These are phyloP conservation scores for Anableps anableps DNA, from an alignment of 2,797 vertebrate species.

Conservation along the genomic window DNA sequence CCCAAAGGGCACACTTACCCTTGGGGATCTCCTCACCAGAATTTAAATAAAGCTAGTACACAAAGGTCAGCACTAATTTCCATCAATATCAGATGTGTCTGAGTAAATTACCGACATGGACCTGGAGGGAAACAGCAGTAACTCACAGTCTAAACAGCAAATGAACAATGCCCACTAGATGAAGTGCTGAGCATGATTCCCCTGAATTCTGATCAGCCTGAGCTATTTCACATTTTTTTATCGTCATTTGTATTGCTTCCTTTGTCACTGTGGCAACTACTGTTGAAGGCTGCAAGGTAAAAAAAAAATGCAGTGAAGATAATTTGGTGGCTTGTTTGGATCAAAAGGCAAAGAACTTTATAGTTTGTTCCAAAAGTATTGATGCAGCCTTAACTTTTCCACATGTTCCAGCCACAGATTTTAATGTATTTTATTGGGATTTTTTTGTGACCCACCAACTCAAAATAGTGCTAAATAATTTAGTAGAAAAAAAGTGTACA, in stretches of 20 bases:
- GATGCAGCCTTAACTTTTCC: not conserved
- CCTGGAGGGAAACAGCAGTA: slow-evolving; percentile 17
- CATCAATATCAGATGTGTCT: slow-evolving; percentile 64
- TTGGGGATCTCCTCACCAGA: slow-evolving; percentile 34
- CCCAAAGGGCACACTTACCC: not conserved
- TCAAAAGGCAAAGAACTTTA: not conserved
- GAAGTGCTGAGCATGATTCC: not conserved
- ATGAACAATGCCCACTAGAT: slow-evolving; percentile 22
- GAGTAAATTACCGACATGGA: slow-evolving; percentile 47
- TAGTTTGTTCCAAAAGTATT: not conserved
- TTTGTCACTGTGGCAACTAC: slow-evolving; percentile 6
- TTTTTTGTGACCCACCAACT: not conserved
- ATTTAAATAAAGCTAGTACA: slow-evolving; percentile 38
- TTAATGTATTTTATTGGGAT: not conserved
- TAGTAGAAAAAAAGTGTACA: not conserved
- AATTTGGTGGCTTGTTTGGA: not conserved
- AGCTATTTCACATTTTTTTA: slow-evolving; percentile 17
- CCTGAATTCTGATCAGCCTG: slow-evolving; percentile 28
- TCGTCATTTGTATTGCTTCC: slow-evolving; percentile 20
- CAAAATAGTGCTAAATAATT: not conserved
- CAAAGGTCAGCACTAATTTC: slow-evolving; percentile 50
- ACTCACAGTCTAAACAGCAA: slow-evolving; percentile 23
- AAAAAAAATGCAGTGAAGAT: not conserved
- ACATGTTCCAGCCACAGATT: not conserved
- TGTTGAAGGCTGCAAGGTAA: not conserved